phyloP scores from a whole-genome alignment of 2,797 vertebrate genomes.

The Danio albolineatus region DNA sequence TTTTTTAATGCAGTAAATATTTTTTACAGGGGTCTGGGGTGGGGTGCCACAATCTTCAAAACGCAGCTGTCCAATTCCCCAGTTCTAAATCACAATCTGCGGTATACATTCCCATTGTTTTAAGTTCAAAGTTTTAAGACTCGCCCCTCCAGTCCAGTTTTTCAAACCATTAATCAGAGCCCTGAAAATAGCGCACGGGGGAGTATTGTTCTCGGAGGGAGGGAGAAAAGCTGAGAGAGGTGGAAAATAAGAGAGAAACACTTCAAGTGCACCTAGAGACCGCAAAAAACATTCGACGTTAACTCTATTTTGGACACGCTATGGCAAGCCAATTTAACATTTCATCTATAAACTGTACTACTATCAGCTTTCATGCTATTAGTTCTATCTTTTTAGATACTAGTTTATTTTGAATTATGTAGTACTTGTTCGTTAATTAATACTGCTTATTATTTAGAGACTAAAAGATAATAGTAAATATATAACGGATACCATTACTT shows the following conservation, averaged over 20 bases:
- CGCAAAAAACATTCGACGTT: slow-evolving; percentile 46
- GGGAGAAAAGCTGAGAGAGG: neutral
- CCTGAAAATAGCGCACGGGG: slow-evolving; percentile 50
- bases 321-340: too few relatives aligned
- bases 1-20: slow-evolving; percentile 44
- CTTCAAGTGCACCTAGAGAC: slow-evolving; percentile 52
- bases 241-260: slow-evolving; percentile 25
- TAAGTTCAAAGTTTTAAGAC: slow-evolving; percentile 61
- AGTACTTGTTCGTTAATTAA: too few relatives aligned
- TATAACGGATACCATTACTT: too few relatives aligned
- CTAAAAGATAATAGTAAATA: too few relatives aligned
- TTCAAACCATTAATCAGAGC: slow-evolving; percentile 59
- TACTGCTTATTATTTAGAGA: too few relatives aligned
- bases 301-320: slow-evolving; percentile 56
- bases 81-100: slow-evolving; percentile 32
- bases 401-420: too few relatives aligned
- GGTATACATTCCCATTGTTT: slow-evolving; percentile 40
- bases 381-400: too few relatives aligned
- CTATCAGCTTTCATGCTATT: too few relatives aligned
- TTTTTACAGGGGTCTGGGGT: slow-evolving; percentile 36
- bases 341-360: too few relatives aligned
- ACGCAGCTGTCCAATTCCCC: slow-evolving; percentile 22
- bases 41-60: slow-evolving; percentile 23
- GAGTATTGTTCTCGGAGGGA: slow-evolving; percentile 43
- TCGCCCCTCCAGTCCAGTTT: slow-evolving; percentile 48